Percentiles rank a stretch among this genome's conserved stretches.
Evolutionary conservation across 2,113 vertebrate species (phyloP).

Genomic region (Pavo muticus): DNA sequence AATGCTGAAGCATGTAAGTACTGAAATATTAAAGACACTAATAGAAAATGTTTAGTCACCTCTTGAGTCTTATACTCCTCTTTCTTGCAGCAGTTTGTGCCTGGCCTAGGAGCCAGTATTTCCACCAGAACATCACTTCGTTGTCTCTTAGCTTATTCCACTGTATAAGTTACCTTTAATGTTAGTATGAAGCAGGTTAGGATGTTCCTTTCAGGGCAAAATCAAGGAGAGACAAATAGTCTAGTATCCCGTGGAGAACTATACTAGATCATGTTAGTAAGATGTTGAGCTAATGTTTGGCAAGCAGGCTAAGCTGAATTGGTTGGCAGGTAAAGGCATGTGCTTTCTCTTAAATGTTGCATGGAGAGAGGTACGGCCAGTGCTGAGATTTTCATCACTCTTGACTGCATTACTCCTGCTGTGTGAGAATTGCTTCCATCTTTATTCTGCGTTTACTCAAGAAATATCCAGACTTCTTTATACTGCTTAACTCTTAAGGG

Average conservation of each 20-base stretch:
- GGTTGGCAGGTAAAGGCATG: background rate
- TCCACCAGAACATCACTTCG: background rate
- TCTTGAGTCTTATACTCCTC: background rate
- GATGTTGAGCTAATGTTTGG: background rate
- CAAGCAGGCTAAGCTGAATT: background rate
- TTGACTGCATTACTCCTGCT: background rate
- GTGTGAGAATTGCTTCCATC: background rate
- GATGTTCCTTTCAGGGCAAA: background rate
- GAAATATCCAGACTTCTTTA: background rate
- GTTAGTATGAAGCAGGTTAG: background rate
- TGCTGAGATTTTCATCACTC: slow-evolving; percentile 16
- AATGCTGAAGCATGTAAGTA: background rate
- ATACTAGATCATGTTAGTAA: background rate
- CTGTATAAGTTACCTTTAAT: background rate
- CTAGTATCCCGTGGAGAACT: background rate
- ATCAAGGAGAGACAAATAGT: background rate
- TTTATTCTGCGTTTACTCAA: background rate
- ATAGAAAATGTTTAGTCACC: background rate
- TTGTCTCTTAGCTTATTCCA: accelerated
- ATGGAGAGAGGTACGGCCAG: background rate
- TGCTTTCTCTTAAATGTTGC: background rate
- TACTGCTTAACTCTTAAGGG: background rate
- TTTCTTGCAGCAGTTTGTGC: background rate
- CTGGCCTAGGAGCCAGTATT: background rate
- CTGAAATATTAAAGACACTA: background rate